These are phyloP conservation scores for Phymorhynchus buccinoides DNA, from an alignment of 1,140 invertebrate genomes.

Conservation along the genomic window DNA sequence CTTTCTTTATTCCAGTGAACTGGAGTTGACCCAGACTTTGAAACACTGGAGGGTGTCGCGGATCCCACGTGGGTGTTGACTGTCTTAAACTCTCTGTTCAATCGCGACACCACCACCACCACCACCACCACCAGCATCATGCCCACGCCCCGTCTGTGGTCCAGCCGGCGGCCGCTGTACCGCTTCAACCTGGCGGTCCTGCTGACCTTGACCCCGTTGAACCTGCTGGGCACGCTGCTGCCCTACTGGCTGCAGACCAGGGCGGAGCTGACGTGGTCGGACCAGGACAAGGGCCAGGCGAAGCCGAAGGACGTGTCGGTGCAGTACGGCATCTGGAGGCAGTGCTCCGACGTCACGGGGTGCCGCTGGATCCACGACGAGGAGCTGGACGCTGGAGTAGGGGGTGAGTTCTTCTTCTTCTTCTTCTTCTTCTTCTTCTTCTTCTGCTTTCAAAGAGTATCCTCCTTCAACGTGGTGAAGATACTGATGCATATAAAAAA, in stretches of 20 bases:
- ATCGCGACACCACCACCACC: too few relatives aligned
- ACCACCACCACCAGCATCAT: too few relatives aligned
- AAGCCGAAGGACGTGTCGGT: background rate
- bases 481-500: background rate
- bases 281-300: background rate
- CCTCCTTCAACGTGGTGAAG: background rate
- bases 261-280: background rate
- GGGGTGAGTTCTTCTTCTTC: background rate
- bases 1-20: too few relatives aligned
- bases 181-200: background rate
- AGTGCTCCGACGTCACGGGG: background rate
- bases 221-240: conserved; percentile 23
- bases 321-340: conserved; percentile 22
- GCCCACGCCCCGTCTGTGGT: background rate
- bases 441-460: too few relatives aligned
- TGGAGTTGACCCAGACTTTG: too few relatives aligned
- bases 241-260: conserved; percentile 28
- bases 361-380: background rate
- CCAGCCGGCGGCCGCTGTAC: conserved; percentile 15
- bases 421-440: background rate
- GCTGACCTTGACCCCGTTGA: background rate
- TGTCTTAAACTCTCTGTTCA: too few relatives aligned
- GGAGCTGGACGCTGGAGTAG: background rate
- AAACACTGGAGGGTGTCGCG: too few relatives aligned
- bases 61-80: too few relatives aligned